A percentile compares a stretch with the other conserved stretches of the same genome.
Evolutionary conservation across 2,888 invertebrate species (phyloP).

Genomic region (Orthosia gothica): DNA sequence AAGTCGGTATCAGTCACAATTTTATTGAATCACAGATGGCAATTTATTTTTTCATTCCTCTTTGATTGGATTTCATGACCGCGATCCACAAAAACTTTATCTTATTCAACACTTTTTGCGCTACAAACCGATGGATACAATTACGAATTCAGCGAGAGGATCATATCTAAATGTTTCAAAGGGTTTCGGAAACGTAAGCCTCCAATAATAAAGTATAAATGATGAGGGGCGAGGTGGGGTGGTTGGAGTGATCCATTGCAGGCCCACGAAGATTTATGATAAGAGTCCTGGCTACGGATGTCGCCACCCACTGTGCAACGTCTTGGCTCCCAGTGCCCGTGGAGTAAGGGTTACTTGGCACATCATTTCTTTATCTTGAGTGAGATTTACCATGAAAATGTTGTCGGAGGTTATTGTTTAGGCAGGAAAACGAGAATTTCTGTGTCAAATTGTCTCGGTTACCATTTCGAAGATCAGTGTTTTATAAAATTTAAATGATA

Average conservation of each 20-base stretch:
- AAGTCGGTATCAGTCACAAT: background rate
- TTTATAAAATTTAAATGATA: no score
- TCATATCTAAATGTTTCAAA: conserved; percentile 64
- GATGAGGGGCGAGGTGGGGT: conserved; percentile 75
- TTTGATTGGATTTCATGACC: conserved; percentile 39
- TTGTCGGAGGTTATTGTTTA: conserved; percentile 15
- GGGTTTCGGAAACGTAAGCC: conserved; percentile 75
- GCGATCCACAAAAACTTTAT: conserved; percentile 15
- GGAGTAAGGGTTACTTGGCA: conserved; percentile 41
- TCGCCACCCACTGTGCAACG: conserved; percentile 77
- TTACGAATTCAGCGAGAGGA: conserved; percentile 8
- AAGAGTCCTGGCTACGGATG: conserved; percentile 82
- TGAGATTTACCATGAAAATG: conserved; percentile 29
- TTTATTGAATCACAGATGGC: conserved; percentile 14
- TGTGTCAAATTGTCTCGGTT: background rate
- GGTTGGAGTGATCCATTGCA: conserved; percentile 77
- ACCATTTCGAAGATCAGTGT: no score
- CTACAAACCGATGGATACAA: conserved; percentile 14
- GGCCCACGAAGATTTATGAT: conserved; percentile 83
- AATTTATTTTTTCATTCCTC: conserved; percentile 41
- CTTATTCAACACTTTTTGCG: conserved; percentile 30
- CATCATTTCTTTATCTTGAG: conserved; percentile 51
- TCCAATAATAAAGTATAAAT: conserved; percentile 84
- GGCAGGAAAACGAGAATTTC: background rate
- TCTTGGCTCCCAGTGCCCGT: conserved; percentile 63